phyloP scores from a whole-genome alignment of 2,888 invertebrate genomes.

The Nephrotoma flavescens region DNA sequence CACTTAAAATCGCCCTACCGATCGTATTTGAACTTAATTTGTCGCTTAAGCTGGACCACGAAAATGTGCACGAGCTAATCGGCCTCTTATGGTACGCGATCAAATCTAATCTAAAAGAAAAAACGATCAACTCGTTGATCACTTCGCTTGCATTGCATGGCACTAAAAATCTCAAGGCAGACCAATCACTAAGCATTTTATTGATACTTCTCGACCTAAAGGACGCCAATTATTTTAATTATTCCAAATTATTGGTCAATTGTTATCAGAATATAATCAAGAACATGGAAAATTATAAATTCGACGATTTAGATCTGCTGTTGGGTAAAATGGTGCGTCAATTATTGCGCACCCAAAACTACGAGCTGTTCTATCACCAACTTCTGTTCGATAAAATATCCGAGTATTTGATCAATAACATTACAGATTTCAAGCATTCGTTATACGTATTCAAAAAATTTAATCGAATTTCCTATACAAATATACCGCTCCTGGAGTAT shows the following conservation, averaged over 20 bases:
- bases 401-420: conserved; percentile 35
- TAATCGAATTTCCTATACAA: conserved; percentile 39
- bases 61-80: conserved; percentile 35
- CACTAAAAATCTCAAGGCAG: conserved; percentile 28
- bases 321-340: conserved; percentile 35
- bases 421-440: conserved; percentile 36
- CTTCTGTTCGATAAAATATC: conserved; percentile 41
- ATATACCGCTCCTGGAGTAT: conserved; percentile 42
- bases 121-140: conserved; percentile 38
- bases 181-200: conserved; percentile 37
- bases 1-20: conserved; percentile 47
- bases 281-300: conserved; percentile 31
- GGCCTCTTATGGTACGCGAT: conserved; percentile 41
- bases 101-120: conserved; percentile 34
- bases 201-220: conserved; percentile 39
- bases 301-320: conserved; percentile 36
- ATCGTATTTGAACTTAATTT: conserved; percentile 50
- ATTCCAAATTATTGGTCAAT: conserved; percentile 37
- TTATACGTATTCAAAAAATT: conserved; percentile 37
- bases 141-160: conserved; percentile 35
- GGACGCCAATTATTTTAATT: conserved; percentile 14
- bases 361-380: conserved; percentile 42
- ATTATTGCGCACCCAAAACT: conserved; percentile 30
- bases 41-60: conserved; percentile 38
- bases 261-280: conserved; percentile 36